Percentiles rank a stretch among this genome's conserved stretches.
phyloP scores from a whole-genome alignment of 2,797 vertebrate genomes.

The Hippoglossus hippoglossus region DNA sequence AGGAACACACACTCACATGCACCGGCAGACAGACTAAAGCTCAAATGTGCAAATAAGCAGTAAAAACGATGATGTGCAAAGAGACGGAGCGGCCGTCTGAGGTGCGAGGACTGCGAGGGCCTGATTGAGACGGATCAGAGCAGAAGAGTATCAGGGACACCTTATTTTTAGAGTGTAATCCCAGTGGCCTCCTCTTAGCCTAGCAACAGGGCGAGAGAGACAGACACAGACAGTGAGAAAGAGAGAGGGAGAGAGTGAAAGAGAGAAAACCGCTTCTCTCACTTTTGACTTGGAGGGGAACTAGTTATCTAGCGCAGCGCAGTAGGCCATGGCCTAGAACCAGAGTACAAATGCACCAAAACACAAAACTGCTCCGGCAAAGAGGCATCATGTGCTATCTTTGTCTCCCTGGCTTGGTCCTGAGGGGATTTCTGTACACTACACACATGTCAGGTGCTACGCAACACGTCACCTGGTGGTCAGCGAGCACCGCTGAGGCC shows the following conservation, averaged over 20 bases:
- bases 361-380: slow-evolving; percentile 18
- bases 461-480: slow-evolving; percentile 14
- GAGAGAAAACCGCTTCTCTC: slow-evolving; percentile 58
- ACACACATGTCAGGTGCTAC: background rate
- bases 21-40: slow-evolving; percentile 11
- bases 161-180: slow-evolving; percentile 83
- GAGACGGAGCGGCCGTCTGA: slow-evolving; percentile 13
- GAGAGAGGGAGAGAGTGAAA: slow-evolving; percentile 51
- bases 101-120: slow-evolving; percentile 35
- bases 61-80: slow-evolving; percentile 4
- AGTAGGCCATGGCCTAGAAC: slow-evolving; percentile 71
- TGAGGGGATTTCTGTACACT: background rate
- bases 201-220: slow-evolving; percentile 77
- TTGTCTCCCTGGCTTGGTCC: slow-evolving; percentile 8
- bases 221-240: slow-evolving; percentile 51
- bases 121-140: slow-evolving; percentile 68
- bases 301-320: slow-evolving; percentile 68
- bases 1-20: slow-evolving; percentile 20
- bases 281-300: slow-evolving; percentile 70
- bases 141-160: slow-evolving; percentile 78
- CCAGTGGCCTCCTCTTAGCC: slow-evolving; percentile 76
- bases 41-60: slow-evolving; percentile 3
- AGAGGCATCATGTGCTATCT: slow-evolving; percentile 33
- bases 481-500: background rate
- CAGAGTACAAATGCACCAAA: slow-evolving; percentile 36